These are phyloP conservation scores for Rhinogobio ventralis DNA, from an alignment of 2,797 vertebrate genomes.

Conservation along the genomic window DNA sequence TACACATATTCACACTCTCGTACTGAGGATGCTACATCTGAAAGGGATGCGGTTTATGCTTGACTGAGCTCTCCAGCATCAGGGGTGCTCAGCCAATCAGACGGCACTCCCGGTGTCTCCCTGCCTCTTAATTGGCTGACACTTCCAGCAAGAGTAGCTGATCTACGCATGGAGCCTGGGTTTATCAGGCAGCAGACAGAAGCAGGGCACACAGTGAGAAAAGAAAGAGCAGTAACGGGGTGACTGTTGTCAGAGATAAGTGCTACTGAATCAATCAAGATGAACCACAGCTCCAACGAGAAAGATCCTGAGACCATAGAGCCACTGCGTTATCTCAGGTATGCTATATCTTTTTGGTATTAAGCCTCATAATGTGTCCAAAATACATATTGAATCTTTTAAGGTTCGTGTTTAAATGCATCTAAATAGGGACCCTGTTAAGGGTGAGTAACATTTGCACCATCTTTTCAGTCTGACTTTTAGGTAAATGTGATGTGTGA, in stretches of 20 bases:
- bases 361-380: neutral
- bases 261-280: slow-evolving; percentile 68
- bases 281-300: slow-evolving; percentile 83
- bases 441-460: neutral
- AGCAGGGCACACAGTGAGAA: slow-evolving; percentile 53
- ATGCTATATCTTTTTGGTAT: slow-evolving; percentile 51
- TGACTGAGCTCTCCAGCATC: slow-evolving; percentile 61
- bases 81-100: slow-evolving; percentile 76
- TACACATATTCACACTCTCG: neutral
- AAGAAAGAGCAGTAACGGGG: slow-evolving; percentile 40
- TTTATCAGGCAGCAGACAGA: slow-evolving; percentile 69
- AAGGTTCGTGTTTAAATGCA: slow-evolving; percentile 13
- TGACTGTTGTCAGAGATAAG: slow-evolving; percentile 38
- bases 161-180: slow-evolving; percentile 70
- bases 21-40: slow-evolving; percentile 50
- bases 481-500: neutral
- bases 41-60: slow-evolving; percentile 59
- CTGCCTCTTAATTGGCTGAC: slow-evolving; percentile 80
- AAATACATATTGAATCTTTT: neutral
- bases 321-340: slow-evolving; percentile 82
- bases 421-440: neutral
- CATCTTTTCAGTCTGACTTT: slow-evolving; percentile 1
- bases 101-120: slow-evolving; percentile 65
- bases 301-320: slow-evolving; percentile 79
- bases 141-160: slow-evolving; percentile 71